Evolutionary conservation across 2,888 invertebrate genomes (phyloP), one percentile per base, ranked within the genome.

Genomic region (Chrysolina haemoptera): DNA sequence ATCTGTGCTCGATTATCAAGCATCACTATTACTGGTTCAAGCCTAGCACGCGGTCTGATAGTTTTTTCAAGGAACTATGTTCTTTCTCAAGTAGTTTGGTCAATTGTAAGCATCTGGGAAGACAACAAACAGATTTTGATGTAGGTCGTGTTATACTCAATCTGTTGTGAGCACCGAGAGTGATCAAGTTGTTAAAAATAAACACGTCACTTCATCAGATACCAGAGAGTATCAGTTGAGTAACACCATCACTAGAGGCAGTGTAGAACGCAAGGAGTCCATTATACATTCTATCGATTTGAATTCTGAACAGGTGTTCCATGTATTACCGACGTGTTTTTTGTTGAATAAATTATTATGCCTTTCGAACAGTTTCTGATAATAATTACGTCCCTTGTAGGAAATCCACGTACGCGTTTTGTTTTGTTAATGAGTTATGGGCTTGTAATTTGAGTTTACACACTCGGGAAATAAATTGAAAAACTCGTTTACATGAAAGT

Each of bases 351-450:
- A 75, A 75, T 77, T 73, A 77, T 75, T 73, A 73, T 48, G 66
- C 74, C 68, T 64, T 64, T 74, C 76, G 63, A 73, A 63, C 73
- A 27, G 59, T 73, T 76, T 73, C 71, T 75, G 68, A 73, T 77
- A 77, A 77, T 77, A 77, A 77, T 77, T 77, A 71, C 69, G 71
- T 68, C 64, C 72, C 72, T 62, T 68, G 71, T 67, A 68, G 73
- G 63, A 71, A 72, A 70, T 65, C 62, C 18, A 65, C 68, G 72
- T 65, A 75, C 70, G 71, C 74, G 75, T 73, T 71, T 65, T 20
- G 68, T 73, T 74, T 71, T 74, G 65, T 71, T 73, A 72, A 74
- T 70, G 62, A 68, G 48, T 71, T 63, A 71, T 71, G 66, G 71
- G 12, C 68, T 68, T 64, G 53, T 68, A 72, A 62, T 48, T 22